Conservation (phyloP, 2,888 invertebrate species). For the Metacarcinus magister region DNA sequence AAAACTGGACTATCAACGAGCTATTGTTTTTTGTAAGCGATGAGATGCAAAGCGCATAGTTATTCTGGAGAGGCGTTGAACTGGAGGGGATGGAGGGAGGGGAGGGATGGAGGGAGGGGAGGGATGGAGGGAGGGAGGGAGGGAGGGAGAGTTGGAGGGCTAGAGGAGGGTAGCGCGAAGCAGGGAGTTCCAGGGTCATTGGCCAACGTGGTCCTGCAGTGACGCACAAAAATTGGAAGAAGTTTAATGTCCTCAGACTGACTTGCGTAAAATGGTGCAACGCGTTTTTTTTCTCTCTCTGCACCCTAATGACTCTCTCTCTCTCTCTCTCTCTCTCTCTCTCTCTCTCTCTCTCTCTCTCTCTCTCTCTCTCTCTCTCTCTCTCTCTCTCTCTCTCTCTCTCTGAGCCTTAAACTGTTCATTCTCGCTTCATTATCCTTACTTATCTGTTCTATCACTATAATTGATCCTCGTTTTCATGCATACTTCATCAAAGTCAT, state of each 20-base stretch:
- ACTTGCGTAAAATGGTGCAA: not conserved
- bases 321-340: not conserved
- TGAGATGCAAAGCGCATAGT: not conserved
- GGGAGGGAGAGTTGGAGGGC: not conserved
- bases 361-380: slow-evolving; percentile 47
- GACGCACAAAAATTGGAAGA: not conserved
- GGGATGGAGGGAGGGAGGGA: not conserved
- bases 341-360: slow-evolving; percentile 49
- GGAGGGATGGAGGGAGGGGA: not conserved
- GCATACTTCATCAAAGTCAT: too few relatives aligned
- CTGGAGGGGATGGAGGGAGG: not conserved
- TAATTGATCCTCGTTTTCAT: not conserved
- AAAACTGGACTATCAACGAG: too few relatives aligned
- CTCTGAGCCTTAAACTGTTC: not conserved
- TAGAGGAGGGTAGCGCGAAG: not conserved
- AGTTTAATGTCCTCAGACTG: not conserved
- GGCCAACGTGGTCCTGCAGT: not conserved
- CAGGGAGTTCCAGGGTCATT: slow-evolving; percentile 3
- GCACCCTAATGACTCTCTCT: not conserved
- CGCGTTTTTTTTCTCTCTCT: not conserved
- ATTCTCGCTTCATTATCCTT: not conserved
- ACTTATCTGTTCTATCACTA: not conserved
- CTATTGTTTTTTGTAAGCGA: too few relatives aligned
- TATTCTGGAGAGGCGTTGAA: not conserved
- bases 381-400: slow-evolving; percentile 13